Base-by-base conservation (phyloP, 2,797 vertebrate species). In the Brotula barbata region DNA sequence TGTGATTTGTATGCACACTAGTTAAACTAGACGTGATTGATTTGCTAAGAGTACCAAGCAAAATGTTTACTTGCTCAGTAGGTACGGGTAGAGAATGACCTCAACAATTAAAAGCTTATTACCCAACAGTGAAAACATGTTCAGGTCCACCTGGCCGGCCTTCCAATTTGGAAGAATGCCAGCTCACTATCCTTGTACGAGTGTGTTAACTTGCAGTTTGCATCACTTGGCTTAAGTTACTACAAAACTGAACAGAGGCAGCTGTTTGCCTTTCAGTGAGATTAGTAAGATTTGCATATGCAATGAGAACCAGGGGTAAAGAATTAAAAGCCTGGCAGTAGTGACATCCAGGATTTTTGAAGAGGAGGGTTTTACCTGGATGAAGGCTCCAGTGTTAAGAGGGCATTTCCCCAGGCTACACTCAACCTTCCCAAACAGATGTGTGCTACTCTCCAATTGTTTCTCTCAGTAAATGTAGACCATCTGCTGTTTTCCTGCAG, bases 251-350 rank as follows among this genome's bases (percentile, higher is more conserved):
- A 37, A 44, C 39, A 16, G 42, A 43, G 49, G 20, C 65, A 39
- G 69, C 48, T 45, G 64, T 60, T 53, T 40, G 46, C 44, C 47
- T 51, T 58, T 58, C 31, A 48, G 40, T 44, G 23, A 60, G 47
- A 70, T 71, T 41, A 63, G 53, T 47, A 44, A 46, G 57, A 65
- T 64, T 65, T 65, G 39, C 65, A 68, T 61, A 56, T 22, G 43
- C 59, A 69, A 69, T 64, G 31, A 33, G 41, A 69, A 58, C 37
- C 52, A 44, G 45, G 31, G 49, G 45, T 9, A 43, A 57, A 7
- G 15, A 58, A 50, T 21, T 58, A 19, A 59, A 49, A 44, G 43
- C 44, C 19, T 51, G 21, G 17, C 31, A 52, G 40, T 11, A n/a
- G 62, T 63, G 53, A 37, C 44, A 4, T 5, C 10, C 22, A 12